These are phyloP conservation scores for Hippocampus abdominalis DNA, from an alignment of 2,113 vertebrate species.

Conservation along the genomic window DNA sequence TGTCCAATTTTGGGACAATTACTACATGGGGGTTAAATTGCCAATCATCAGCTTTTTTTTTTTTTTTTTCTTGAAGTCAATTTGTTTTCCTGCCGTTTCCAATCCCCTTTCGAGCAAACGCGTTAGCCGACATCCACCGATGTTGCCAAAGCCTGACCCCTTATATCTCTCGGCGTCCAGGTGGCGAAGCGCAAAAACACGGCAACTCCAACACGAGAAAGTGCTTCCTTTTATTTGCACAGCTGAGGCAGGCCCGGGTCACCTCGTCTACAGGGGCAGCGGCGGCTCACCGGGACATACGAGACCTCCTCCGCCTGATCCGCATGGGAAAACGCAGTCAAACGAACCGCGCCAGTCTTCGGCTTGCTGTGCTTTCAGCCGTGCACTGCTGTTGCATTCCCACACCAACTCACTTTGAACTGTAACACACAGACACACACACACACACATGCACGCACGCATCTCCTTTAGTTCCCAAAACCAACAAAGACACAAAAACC, in stretches of 20 bases:
- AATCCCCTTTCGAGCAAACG: conserved; percentile 29
- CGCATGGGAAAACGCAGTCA: conserved; percentile 39
- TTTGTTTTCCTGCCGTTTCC: conserved; percentile 40
- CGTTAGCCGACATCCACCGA: conserved; percentile 12
- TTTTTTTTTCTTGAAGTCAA: conserved; percentile 21
- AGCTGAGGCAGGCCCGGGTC: conserved; percentile 63
- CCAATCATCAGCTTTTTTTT: conserved; percentile 16
- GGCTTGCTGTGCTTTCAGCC: neutral
- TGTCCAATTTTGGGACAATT: no score
- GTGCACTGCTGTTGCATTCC: neutral
- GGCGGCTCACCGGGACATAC: conserved; percentile 32
- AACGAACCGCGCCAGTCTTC: conserved; percentile 33
- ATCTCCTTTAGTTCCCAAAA: neutral
- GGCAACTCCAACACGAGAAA: conserved; percentile 37
- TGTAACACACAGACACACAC: no score
- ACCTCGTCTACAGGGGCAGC: conserved; percentile 31
- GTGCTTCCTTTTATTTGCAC: conserved; percentile 66
- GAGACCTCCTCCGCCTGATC: conserved; percentile 19
- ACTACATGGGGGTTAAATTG: no score
- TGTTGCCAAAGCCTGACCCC: conserved; percentile 29
- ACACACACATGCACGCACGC: no score
- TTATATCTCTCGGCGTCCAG: conserved; percentile 61
- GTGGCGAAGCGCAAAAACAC: conserved; percentile 58
- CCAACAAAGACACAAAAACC: no score
- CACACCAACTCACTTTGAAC: no score